Percentiles rank a stretch among this genome's conserved stretches.
Evolutionary conservation across 2,113 vertebrate genomes (phyloP).

Genomic region (Xiphorhynchus elegans): DNA sequence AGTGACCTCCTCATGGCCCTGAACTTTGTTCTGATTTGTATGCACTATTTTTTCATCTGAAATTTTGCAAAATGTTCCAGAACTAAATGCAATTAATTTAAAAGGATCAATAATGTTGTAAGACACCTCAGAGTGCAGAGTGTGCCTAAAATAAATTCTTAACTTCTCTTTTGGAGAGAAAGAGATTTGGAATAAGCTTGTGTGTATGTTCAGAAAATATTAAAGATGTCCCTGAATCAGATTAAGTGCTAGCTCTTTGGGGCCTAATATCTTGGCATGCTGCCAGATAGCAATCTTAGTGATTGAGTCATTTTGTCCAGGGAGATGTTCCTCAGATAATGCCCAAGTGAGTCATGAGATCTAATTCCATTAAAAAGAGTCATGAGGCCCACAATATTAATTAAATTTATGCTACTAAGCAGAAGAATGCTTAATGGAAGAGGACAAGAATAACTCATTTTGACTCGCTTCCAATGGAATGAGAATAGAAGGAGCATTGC

Average conservation of each 20-base stretch:
- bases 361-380: constrained; percentile 81
- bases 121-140: neutral
- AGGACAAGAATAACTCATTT: constrained; percentile 60
- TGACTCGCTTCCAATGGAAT: constrained; percentile 9
- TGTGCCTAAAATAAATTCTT: constrained; percentile 68
- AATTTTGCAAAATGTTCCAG: constrained; percentile 30
- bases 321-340: constrained; percentile 74
- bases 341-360: constrained; percentile 79
- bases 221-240: constrained; percentile 77
- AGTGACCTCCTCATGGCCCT: neutral
- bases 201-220: constrained; percentile 67
- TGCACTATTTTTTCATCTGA: constrained; percentile 28
- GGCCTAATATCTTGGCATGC: constrained; percentile 68
- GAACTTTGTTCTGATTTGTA: neutral
- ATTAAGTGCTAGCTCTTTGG: constrained; percentile 76
- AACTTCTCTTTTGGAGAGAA: constrained; percentile 15
- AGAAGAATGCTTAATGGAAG: constrained; percentile 70
- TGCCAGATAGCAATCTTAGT: constrained; percentile 80
- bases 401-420: constrained; percentile 75
- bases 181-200: constrained; percentile 37
- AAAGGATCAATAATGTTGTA: constrained; percentile 63
- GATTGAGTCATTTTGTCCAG: constrained; percentile 80
- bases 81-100: constrained; percentile 75
- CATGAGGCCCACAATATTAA: constrained; percentile 77
- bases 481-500: constrained; percentile 12